Evolutionary conservation across 1,140 invertebrate species (phyloP).

Genomic region (Teleopsis dalmanni): DNA sequence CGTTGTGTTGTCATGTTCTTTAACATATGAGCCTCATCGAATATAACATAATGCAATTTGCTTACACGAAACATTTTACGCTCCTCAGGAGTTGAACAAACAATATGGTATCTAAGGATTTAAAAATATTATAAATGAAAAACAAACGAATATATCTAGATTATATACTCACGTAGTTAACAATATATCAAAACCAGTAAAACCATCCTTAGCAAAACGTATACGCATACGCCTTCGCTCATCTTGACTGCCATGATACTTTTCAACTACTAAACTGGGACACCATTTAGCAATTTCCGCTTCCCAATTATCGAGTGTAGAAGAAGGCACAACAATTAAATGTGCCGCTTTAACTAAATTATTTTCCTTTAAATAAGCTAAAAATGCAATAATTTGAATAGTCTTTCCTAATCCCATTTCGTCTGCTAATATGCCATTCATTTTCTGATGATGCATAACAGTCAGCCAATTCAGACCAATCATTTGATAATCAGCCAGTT

Average conservation of each 20-base stretch:
- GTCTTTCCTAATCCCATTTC: constrained; percentile 90
- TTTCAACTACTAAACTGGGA: constrained; percentile 66
- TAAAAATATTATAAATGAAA: neutral
- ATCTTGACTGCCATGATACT: constrained; percentile 83
- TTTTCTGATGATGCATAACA: constrained; percentile 77
- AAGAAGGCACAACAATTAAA: constrained; percentile 85
- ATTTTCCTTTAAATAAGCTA: constrained; percentile 78
- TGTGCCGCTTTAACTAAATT: constrained; percentile 64
- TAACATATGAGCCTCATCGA: constrained; percentile 96
- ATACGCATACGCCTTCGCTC: constrained; percentile 70
- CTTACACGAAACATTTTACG: constrained; percentile 83
- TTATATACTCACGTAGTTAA: constrained; percentile 61
- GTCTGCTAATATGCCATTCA: constrained; percentile 91
- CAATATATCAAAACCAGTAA: constrained; percentile 73
- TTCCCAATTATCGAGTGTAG: constrained; percentile 87
- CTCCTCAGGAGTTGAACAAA: constrained; percentile 78
- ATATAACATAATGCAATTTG: constrained; percentile 84
- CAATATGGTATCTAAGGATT: constrained; percentile 57
- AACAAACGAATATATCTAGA: constrained; percentile 27
- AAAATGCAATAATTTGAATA: constrained; percentile 81
- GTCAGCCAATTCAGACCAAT: constrained; percentile 91
- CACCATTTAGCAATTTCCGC: constrained; percentile 79
- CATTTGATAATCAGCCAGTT: constrained; percentile 82
- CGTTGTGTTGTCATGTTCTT: constrained; percentile 93
- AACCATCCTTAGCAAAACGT: constrained; percentile 65